Evolutionary conservation across 1,140 invertebrate species (phyloP), one percentile per base, ranked within the genome.

Genomic region (Globodera ellingtonae): DNA sequence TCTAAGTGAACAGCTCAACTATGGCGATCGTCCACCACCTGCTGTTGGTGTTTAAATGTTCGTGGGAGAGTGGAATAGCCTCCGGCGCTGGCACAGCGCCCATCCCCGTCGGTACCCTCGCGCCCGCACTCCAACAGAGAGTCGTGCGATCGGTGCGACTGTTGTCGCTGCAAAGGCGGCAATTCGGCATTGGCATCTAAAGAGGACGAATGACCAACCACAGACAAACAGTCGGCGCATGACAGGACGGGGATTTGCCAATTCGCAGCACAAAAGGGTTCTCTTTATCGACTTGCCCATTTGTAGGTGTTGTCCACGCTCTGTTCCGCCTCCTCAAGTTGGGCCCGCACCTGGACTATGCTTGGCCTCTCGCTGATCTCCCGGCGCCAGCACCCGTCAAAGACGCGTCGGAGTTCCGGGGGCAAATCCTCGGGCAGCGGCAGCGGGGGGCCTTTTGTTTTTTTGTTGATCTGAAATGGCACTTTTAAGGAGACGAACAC

Each of bases 251-350:
- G 24, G 24, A 0, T 24, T 24, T 24, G 35, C 35, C 35, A 2
- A 35, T 35, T 35, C 35, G 35, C 2, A 35, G 2, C 35, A 35
- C 35, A 35, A 35, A 35, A 35, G 3, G 35, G 35, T 35, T 35
- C 3, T 2, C 35, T 35, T 35, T 35, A 35, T 35, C 35, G 35
- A 35, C 50, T 66, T 35, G 78, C 79, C 79, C 80, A 81, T 79
- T 81, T 80, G 72, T 81, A 81, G 47, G 24, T 81, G 18, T 48
- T 79, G 70, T 81, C 80, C 59, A 81, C 79, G 24, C 59, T 47
- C 24, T 72, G 47, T 44, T 81, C 80, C n/a, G 78, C 75, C 44
- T 50, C 47, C 35, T 84, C 81, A 48, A 82, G 66, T 52, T 82
- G 52, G n/a, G 73, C 15, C 8, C 73, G 15, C 62, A 82, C 76